Base-by-base conservation (phyloP, 2,113 vertebrate species). In the Laterallus jamaicensis region DNA sequence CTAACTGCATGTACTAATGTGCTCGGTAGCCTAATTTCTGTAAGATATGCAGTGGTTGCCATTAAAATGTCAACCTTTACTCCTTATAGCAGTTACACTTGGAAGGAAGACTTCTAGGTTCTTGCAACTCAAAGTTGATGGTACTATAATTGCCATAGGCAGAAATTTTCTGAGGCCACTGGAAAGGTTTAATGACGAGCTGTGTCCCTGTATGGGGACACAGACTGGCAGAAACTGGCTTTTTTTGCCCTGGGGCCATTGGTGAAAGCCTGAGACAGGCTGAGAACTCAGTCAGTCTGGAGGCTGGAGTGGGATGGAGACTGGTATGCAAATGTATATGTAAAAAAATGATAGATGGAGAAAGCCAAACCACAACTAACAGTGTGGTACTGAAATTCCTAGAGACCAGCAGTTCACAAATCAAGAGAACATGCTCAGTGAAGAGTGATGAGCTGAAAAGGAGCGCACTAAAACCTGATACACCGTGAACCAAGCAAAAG, bases 381-480 rank as follows among this genome's bases (percentile, higher is more conserved):
- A 67, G 81, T 3, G 19, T 77, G 60, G 40, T 58, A 79, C 42
- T 87, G 86, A 73, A 88, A 89, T 85, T 93, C 90, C 68, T 91
- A 29, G 40, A 94, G 64, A 82, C 42, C 54, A 66, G 62, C 73
- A 92, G 77, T 92, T 95, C 94, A 68, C 91, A 95, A 92, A 97
- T 91, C 86, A 87, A 58, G 76, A 88, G 31, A 93, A 86, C 49
- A 32, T 84, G 76, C 37, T 39, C 47, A 50, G 42, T 31, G 56
- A 93, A 64, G 83, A 91, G 54, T 68, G 86, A 88, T 82, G 64
- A 94, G 54, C 85, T 93, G 82, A 73, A 90, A 90, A 92, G 69
- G 44, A 92, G 54, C 88, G 24, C 20, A 54, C 63, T 62, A 66
- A 91, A 86, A 24, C n/a, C 35, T 50, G 29, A 67, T 12, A 18